Conservation (phyloP, 2,113 vertebrate genomes). For the Chroicocephalus ridibundus region DNA sequence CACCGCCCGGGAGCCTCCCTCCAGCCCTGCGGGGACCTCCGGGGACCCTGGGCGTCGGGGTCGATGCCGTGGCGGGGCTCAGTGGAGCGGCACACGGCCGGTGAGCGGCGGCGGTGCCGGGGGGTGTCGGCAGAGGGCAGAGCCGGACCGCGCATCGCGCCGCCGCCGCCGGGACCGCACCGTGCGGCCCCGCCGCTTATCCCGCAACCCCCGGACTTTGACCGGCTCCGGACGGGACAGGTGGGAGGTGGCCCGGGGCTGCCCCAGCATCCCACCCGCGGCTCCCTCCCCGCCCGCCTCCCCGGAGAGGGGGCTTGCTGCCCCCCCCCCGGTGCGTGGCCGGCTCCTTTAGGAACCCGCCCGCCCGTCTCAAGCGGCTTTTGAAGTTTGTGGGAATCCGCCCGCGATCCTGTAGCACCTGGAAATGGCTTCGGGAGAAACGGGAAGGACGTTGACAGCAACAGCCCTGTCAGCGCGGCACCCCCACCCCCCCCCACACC, state of each 20-base stretch:
- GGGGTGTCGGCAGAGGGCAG: constrained; percentile 35
- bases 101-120: neutral
- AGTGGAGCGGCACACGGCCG: neutral
- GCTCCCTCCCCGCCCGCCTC: too few species aligned
- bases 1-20: neutral
- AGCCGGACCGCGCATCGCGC: neutral
- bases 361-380: neutral
- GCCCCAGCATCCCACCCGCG: neutral
- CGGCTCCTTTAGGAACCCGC: neutral
- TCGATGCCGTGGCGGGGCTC: neutral
- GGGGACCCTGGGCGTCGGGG: neutral
- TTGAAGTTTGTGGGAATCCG: neutral
- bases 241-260: neutral
- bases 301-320: neutral
- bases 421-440: neutral
- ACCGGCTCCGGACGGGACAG: neutral
- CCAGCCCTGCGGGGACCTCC: neutral
- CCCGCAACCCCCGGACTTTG: neutral
- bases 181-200: neutral
- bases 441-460: neutral
- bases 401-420: neutral
- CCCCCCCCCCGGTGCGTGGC: neutral
- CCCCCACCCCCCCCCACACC: too few species aligned
- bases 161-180: neutral
- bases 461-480: neutral